These are phyloP conservation scores for Drosophila tristis DNA, from an alignment of 1,140 invertebrate species.

Conservation along the genomic window DNA sequence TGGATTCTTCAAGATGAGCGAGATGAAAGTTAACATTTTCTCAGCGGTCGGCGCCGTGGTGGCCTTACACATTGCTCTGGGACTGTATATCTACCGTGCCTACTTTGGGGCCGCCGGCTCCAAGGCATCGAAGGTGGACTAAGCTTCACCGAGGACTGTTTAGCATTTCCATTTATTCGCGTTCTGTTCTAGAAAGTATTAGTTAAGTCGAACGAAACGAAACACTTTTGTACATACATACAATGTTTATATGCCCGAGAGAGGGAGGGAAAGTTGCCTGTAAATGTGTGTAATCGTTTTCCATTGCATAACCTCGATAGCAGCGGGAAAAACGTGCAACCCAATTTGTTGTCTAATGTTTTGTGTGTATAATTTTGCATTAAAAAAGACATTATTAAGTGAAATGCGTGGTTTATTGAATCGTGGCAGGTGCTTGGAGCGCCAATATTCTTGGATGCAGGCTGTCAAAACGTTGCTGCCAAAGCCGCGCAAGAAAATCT, in stretches of 20 bases:
- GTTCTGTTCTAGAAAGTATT: slow-evolving; percentile 41
- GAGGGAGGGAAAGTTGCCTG: slow-evolving; percentile 42
- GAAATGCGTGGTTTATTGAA: slow-evolving; percentile 49
- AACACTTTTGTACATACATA: slow-evolving; percentile 46
- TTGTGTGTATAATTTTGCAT: slow-evolving; percentile 46
- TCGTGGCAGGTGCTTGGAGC: slow-evolving; percentile 11
- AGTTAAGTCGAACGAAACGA: slow-evolving; percentile 48
- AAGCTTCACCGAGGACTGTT: slow-evolving; percentile 31
- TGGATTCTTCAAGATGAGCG: slow-evolving; percentile 85
- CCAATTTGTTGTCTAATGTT: slow-evolving; percentile 38
- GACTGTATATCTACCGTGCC: slow-evolving; percentile 90
- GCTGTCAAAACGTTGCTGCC: slow-evolving; percentile 48
- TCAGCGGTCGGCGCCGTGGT: slow-evolving; percentile 89
- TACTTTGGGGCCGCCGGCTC: slow-evolving; percentile 86
- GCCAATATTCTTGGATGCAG: slow-evolving; percentile 41
- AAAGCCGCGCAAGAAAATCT: slow-evolving; percentile 55
- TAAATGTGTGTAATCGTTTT: slow-evolving; percentile 58
- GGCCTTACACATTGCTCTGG: slow-evolving; percentile 89
- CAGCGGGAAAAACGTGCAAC: slow-evolving; percentile 37
- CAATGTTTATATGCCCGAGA: slow-evolving; percentile 38
- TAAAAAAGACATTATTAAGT: slow-evolving; percentile 32
- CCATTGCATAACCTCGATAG: slow-evolving; percentile 73
- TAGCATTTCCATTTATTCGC: slow-evolving; percentile 45
- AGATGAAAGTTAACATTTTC: slow-evolving; percentile 89
- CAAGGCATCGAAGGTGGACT: slow-evolving; percentile 45